Conservation (phyloP, 2,888 invertebrate species). For the Acheta domesticus region DNA sequence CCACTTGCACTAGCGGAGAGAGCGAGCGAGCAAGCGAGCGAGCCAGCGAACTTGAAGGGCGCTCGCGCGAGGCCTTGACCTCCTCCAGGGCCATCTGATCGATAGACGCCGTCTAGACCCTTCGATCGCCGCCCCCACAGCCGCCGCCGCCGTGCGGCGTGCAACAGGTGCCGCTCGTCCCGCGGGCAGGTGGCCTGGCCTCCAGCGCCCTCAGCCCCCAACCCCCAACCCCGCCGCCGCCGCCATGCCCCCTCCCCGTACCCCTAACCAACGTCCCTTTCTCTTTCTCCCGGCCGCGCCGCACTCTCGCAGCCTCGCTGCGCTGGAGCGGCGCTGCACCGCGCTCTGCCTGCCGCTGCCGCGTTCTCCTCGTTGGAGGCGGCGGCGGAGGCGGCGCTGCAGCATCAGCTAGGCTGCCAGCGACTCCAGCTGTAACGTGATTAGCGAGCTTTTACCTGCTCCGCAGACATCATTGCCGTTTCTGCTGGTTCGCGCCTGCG, state of each 20-base stretch:
- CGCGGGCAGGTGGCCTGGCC: neutral
- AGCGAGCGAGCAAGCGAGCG: neutral
- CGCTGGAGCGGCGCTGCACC: neutral
- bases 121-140: neutral
- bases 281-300: no score
- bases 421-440: no score
- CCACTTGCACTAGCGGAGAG: neutral
- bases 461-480: no score
- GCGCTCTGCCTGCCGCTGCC: neutral
- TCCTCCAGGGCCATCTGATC: conserved; percentile 2
- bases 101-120: conserved; percentile 1
- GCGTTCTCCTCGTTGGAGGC: neutral
- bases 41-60: neutral
- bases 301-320: neutral
- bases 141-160: neutral
- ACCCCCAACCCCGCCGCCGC: neutral
- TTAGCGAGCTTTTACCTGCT: no score
- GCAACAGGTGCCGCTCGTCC: neutral
- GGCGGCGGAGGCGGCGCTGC: no score
- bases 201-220: neutral
- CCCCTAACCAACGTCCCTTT: neutral
- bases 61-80: neutral
- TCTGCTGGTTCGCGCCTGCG: no score
- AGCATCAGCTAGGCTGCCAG: no score
- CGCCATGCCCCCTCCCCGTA: neutral